These are phyloP conservation scores for Plemyria rubiginata DNA, from an alignment of 2,888 invertebrate genomes.

Conservation along the genomic window DNA sequence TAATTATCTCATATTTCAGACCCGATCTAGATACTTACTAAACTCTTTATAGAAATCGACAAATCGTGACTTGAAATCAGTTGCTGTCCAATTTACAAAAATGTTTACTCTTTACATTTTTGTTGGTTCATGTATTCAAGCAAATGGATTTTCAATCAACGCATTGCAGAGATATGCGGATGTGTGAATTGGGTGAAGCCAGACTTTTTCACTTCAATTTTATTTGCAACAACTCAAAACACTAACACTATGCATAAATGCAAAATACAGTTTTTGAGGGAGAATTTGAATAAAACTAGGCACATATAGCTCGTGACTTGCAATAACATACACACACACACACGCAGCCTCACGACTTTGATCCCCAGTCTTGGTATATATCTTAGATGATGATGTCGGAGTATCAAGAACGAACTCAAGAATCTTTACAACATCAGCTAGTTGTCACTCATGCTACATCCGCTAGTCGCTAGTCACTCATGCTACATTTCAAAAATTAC, in stretches of 20 bases:
- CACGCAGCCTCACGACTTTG: too few species aligned
- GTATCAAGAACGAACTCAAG: too few species aligned
- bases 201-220: background rate
- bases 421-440: too few species aligned
- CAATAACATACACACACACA: background rate
- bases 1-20: background rate
- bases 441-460: too few species aligned
- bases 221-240: background rate
- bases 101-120: slow-evolving; percentile 33
- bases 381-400: too few species aligned
- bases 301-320: background rate
- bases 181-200: slow-evolving; percentile 9
- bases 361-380: too few species aligned
- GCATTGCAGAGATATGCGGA: slow-evolving; percentile 25
- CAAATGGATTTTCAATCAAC: slow-evolving; percentile 42
- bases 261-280: background rate
- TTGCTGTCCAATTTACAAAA: background rate
- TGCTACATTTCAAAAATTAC: too few species aligned
- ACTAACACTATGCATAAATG: background rate
- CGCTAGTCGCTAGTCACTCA: too few species aligned
- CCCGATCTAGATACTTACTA: background rate
- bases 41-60: background rate
- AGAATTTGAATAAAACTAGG: too few species aligned
- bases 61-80: background rate
- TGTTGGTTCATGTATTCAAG: slow-evolving; percentile 34